Evolutionary conservation across 2,113 vertebrate genomes (phyloP).

Genomic region (Polyodon spathula): DNA sequence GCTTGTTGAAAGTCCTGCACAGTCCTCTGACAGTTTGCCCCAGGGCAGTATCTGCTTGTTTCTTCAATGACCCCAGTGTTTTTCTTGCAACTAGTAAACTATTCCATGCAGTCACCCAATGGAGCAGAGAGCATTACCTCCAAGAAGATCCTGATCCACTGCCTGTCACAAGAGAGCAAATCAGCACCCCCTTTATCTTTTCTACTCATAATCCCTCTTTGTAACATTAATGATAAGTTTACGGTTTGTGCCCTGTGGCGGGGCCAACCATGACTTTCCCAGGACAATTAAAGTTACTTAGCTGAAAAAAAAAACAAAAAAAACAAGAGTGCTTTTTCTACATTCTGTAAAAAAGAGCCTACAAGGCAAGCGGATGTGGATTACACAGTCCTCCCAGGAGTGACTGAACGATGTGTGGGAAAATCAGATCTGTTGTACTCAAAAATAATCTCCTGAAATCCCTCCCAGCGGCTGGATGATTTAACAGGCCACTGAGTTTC

Average conservation of each 20-base stretch:
- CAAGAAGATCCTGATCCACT: constrained; percentile 41
- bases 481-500: constrained; percentile 41
- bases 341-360: constrained; percentile 37
- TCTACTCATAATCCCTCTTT: constrained; percentile 74
- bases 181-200: constrained; percentile 42
- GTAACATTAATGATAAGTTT: constrained; percentile 88
- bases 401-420: constrained; percentile 61
- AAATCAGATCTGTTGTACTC: constrained; percentile 54
- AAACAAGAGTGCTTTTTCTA: constrained; percentile 25
- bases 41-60: too few species aligned
- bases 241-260: constrained; percentile 62
- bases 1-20: too few species aligned
- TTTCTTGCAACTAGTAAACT: too few species aligned
- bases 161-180: constrained; percentile 42
- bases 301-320: constrained; percentile 51
- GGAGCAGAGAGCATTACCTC: too few species aligned
- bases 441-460: constrained; percentile 56
- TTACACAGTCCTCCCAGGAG: constrained; percentile 60
- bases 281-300: constrained; percentile 97
- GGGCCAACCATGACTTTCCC: constrained; percentile 78
- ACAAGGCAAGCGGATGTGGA: constrained; percentile 50
- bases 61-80: too few species aligned
- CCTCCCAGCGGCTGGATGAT: constrained; percentile 42
- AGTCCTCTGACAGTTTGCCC: too few species aligned
- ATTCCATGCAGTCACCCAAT: too few species aligned